Percentiles rank a stretch among this genome's conserved stretches.
These are phyloP conservation scores for Cryptotis parvus DNA, from an alignment of 2,113 vertebrate species.

Conservation along the genomic window DNA sequence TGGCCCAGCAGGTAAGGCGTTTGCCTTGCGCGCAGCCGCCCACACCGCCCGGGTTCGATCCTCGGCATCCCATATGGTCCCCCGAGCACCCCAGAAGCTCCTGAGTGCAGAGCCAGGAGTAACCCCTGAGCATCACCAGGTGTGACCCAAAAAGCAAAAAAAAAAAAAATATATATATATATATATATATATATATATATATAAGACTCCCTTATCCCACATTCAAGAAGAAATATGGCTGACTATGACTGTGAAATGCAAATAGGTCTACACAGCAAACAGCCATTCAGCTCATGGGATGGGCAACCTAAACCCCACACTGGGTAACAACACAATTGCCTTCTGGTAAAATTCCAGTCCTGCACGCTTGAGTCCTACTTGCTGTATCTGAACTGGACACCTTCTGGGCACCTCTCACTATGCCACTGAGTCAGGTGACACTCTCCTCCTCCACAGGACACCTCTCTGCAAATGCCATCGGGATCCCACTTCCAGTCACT, in stretches of 20 bases:
- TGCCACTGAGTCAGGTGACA: background rate
- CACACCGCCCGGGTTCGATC: no score
- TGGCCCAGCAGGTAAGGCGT: no score
- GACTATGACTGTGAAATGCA: background rate
- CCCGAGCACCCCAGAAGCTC: no score
- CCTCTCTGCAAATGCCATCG: background rate
- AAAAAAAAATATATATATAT: no score
- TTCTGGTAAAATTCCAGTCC: background rate
- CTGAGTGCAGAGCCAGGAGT: no score
- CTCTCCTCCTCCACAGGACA: background rate
- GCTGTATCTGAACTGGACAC: rapidly evolving
- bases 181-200: no score
- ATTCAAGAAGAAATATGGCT: conserved; percentile 5
- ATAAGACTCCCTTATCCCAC: background rate
- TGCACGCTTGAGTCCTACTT: background rate
- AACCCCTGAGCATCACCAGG: no score
- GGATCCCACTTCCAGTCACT: background rate
- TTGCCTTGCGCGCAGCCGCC: no score
- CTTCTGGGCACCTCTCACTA: background rate
- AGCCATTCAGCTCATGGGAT: background rate
- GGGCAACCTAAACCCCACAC: background rate
- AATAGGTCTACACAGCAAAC: background rate
- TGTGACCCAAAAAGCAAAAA: no score
- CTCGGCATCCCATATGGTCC: no score
- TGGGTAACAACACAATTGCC: background rate